These are phyloP conservation scores for Mylabris sibirica DNA, from an alignment of 2,888 invertebrate species.

Conservation along the genomic window DNA sequence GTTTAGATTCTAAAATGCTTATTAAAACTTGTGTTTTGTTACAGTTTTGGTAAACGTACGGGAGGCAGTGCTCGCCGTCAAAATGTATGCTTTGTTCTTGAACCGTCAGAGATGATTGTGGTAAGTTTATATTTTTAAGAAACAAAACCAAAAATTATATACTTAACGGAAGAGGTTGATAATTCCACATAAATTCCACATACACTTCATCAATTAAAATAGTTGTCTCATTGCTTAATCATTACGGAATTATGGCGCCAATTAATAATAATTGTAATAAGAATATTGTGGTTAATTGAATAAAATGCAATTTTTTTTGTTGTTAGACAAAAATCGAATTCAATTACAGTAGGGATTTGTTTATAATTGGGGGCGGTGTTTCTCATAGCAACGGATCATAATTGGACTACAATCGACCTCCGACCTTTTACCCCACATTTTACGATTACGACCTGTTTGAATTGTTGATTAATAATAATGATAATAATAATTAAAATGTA, in stretches of 20 bases:
- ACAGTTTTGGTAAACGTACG: constrained; percentile 83
- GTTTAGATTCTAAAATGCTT: not conserved
- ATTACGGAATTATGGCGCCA: constrained; percentile 15
- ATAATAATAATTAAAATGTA: constrained; percentile 1
- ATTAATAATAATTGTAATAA: constrained; percentile 32
- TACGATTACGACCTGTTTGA: constrained; percentile 26
- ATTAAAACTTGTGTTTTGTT: constrained; percentile 54
- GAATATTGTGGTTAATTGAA: constrained; percentile 11
- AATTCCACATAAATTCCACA: constrained; percentile 14
- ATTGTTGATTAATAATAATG: constrained; percentile 6
- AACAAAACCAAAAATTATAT: constrained; percentile 22
- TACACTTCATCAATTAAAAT: not conserved
- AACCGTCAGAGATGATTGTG: constrained; percentile 88
- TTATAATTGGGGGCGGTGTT: constrained; percentile 37
- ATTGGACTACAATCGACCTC: constrained; percentile 49
- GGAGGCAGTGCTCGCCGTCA: constrained; percentile 78
- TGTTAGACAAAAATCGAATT: not conserved
- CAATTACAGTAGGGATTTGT: constrained; percentile 23
- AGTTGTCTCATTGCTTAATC: not conserved
- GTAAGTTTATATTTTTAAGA: constrained; percentile 65
- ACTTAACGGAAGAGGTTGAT: constrained; percentile 2
- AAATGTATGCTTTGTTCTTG: constrained; percentile 85
- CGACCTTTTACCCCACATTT: constrained; percentile 50
- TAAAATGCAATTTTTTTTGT: not conserved
- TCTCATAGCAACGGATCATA: constrained; percentile 42